Conservation (phyloP, 1,140 invertebrate species). For the Micrasema minimum region DNA sequence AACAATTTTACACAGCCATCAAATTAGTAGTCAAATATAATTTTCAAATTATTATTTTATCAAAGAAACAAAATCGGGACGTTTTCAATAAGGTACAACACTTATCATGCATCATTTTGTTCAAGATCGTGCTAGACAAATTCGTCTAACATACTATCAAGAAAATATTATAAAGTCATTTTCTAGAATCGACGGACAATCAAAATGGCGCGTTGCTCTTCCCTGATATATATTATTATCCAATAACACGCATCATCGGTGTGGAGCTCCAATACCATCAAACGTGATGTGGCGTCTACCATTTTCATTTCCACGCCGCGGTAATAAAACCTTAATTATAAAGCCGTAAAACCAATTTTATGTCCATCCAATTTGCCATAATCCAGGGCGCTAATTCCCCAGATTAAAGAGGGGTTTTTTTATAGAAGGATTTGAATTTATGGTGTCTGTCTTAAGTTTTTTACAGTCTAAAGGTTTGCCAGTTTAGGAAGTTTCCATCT, state of each 20-base stretch:
- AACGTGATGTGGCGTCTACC: constrained; percentile 2
- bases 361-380: constrained; percentile 30
- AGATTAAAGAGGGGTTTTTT: background rate
- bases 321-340: constrained; percentile 38
- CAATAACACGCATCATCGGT: constrained; percentile 32
- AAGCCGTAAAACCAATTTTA: constrained; percentile 32
- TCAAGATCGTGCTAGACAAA: too few relatives aligned
- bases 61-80: too few relatives aligned
- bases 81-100: too few relatives aligned
- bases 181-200: constrained; percentile 1
- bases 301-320: constrained; percentile 11
- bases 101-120: too few relatives aligned
- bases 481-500: too few relatives aligned
- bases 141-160: too few relatives aligned
- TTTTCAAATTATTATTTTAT: too few relatives aligned
- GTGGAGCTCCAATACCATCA: background rate
- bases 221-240: constrained; percentile 21
- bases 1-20: too few relatives aligned
- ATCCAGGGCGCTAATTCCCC: background rate
- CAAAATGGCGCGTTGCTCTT: constrained; percentile 21
- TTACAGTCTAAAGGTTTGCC: too few relatives aligned
- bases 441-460: too few relatives aligned
- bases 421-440: background rate
- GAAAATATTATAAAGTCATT: constrained; percentile 20
- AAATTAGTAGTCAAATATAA: too few relatives aligned